phyloP scores from a whole-genome alignment of 2,113 vertebrate genomes.

The Aptenodytes forsteri region DNA sequence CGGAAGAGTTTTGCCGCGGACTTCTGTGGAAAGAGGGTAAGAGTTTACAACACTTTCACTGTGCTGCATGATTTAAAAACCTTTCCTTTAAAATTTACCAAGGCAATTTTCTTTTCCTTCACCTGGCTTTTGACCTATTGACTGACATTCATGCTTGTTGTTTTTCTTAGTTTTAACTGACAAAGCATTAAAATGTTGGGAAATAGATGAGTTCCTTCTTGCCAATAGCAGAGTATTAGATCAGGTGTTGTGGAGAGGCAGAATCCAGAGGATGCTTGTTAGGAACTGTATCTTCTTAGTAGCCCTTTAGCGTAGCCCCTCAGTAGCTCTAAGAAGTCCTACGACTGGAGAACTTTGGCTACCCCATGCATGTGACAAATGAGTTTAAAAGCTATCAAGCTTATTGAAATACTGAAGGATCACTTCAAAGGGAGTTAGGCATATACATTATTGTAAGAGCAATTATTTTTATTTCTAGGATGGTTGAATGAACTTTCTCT shows the following conservation, averaged over 20 bases:
- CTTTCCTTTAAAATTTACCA: neutral
- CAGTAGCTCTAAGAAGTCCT: neutral
- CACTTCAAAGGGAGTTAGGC: neutral
- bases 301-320: neutral
- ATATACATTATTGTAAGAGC: neutral
- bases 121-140: neutral
- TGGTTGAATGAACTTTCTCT: neutral
- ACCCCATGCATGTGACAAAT: neutral
- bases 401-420: neutral
- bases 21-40: neutral
- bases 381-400: neutral
- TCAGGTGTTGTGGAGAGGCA: neutral
- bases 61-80: neutral
- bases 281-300: neutral
- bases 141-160: neutral
- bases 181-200: neutral
- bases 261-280: neutral
- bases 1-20: neutral
- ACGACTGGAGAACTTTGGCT: neutral
- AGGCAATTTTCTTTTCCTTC: neutral
- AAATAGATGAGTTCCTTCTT: neutral
- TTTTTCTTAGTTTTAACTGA: neutral
- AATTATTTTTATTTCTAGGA: neutral
- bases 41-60: neutral
- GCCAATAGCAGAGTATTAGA: neutral